Evolutionary conservation across 2,113 vertebrate species (phyloP), one percentile per base, ranked within the genome.

Genomic region (Poicephalus meyeri): DNA sequence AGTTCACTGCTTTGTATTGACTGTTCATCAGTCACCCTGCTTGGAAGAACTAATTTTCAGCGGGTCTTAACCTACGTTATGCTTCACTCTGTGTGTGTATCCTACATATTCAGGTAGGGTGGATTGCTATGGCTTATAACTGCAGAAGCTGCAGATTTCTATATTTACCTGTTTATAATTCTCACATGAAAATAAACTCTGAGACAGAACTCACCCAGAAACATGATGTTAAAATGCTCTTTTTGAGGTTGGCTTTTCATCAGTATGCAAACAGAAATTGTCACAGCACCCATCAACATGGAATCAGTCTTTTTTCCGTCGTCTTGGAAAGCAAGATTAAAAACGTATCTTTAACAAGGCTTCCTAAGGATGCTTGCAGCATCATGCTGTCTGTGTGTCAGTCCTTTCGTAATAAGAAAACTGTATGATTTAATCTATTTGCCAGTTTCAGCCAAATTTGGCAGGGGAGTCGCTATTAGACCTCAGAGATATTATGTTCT

Each of bases 401-500:
- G 13, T 88, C 49, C n/a, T 66, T 93, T 87, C 11, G 18, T 74
- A 60, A 76, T 80, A 90, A 64, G 53, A 72, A 76, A 91, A 47
- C 23, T 49, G 7, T 71, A 47, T 79, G 3, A 68, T 88, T 82
- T 89, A 88, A 88, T 92, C 74, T 88, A n/a, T 69, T 82, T 82
- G 56, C 29, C 58, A 72, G 50, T 88, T 92, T 82, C 76, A 86
- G 68, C 39, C 53, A 83, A 42, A 83, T 83, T 82, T 95, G 80
- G 31, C 93, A 96, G 49, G 63, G 56, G 73, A 86, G 53, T 80
- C 69, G 56, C 79, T 92, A 39, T 71, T 88, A 82, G 91, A 72
- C 82, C 56, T 90, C 79, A 95, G 78, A 85, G 37, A 63, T 81
- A 71, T 35, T 80, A 95, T 86, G 52, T 88, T 66, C 63, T 88